Conservation (phyloP, 2,797 vertebrate species). For the Squalus acanthias region DNA sequence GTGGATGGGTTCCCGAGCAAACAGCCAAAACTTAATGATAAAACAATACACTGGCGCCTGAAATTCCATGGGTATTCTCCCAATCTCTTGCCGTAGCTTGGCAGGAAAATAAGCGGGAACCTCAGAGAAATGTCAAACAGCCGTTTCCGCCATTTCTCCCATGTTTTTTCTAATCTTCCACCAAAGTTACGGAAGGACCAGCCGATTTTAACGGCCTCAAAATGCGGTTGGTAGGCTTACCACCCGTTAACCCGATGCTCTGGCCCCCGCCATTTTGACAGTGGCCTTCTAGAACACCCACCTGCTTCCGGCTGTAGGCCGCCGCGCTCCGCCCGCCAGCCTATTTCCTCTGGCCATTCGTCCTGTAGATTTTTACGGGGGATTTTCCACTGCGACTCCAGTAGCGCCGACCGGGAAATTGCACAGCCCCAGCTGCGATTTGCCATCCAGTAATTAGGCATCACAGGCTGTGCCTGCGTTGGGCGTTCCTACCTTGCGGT, state of each 20-base stretch:
- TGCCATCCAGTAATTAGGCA: not conserved
- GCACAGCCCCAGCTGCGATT: not conserved
- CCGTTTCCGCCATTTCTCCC: not conserved
- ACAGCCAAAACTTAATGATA: not conserved
- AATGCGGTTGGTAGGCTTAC: not conserved
- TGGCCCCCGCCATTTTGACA: not conserved
- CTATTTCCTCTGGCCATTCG: not conserved
- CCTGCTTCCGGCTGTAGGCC: not conserved
- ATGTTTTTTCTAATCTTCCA: not conserved
- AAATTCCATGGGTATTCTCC: not conserved
- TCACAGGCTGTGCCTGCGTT: not conserved
- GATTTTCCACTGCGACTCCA: not conserved
- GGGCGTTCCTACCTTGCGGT: not conserved
- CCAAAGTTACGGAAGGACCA: not conserved
- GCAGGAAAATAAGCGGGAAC: not conserved
- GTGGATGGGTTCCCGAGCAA: conserved; percentile 33
- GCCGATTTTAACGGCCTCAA: not conserved
- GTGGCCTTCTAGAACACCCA: not conserved
- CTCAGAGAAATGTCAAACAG: not conserved
- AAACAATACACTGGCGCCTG: conserved; percentile 24
- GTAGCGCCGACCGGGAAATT: not conserved
- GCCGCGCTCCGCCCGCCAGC: not conserved
- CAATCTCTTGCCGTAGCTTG: not conserved
- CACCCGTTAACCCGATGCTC: no score
- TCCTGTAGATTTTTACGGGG: not conserved